Evolutionary conservation across 1,140 invertebrate species (phyloP), one percentile per base, ranked within the genome.

Genomic region (Penaeus vannamei): DNA sequence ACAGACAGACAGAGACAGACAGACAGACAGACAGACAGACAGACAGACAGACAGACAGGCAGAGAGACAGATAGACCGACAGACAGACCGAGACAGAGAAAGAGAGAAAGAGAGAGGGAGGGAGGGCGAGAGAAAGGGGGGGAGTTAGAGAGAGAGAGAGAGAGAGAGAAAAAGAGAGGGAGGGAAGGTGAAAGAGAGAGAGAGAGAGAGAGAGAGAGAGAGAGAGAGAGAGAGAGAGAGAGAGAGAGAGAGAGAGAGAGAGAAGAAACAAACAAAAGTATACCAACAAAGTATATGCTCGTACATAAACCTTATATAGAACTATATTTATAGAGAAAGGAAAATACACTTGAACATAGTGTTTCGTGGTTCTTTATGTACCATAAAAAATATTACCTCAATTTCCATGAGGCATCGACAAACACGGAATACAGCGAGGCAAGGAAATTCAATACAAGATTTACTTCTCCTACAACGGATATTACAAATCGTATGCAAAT

Each of bases 121-220:
- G 26, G 7, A 7, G 7, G 26, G 7, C 22, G 7, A 7, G 7
- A 7, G 7, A 7, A 66, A 7, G 7, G 26, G 7, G 64, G 7
- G 7, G 32, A 32, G 32, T 2, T 2, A 32, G n/a, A 79, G 32
- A 36, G 76, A 36, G 20, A 22, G 32, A 79, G 20, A 26, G 64
- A 66, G 64, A 26, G 64, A 66, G 64, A 26, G 26, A 66, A 7
- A 26, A 7, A 66, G 64, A 26, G 26, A 26, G 26, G 7, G 26
- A 66, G 64, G 7, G 64, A 66, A 7, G 7, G 64, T 4, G 64
- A 26, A 7, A 66, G 64, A 26, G 64, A 66, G 64, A 95, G 92
- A 90, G 95, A 95, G n/a, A 93, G 93, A 53, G 93, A 91, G 88
- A 94, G 95, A 72, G 95, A 92, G 84, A 94, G 91, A 85, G 94